Evolutionary conservation across 2,797 vertebrate genomes (phyloP).

Genomic region (Chelon labrosus): DNA sequence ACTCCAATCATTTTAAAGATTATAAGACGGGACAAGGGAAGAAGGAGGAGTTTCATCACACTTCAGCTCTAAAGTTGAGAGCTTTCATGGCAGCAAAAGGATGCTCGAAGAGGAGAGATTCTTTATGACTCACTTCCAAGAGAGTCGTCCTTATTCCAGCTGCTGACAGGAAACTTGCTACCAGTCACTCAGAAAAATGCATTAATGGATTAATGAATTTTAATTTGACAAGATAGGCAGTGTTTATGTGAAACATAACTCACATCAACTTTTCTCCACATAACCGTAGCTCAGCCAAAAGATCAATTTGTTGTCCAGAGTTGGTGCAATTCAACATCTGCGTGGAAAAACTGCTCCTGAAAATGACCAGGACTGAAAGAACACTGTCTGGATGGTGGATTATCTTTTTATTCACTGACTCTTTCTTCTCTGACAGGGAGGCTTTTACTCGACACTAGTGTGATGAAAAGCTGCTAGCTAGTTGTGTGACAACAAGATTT

Average conservation of each 20-base stretch:
- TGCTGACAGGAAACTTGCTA: slow-evolving; percentile 24
- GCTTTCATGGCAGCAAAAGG: slow-evolving; percentile 30
- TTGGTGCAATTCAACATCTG: slow-evolving; percentile 13
- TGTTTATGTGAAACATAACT: slow-evolving; percentile 25
- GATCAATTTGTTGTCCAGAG: slow-evolving; percentile 20
- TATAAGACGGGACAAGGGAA: slow-evolving; percentile 23
- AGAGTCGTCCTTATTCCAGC: slow-evolving; percentile 40
- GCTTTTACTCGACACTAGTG: slow-evolving; percentile 20
- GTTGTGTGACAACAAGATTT: slow-evolving; percentile 46
- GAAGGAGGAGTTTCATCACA: slow-evolving; percentile 13
- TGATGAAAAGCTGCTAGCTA: slow-evolving; percentile 23
- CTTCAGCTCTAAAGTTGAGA: slow-evolving; percentile 28
- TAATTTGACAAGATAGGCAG: slow-evolving; percentile 22
- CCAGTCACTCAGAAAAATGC: slow-evolving; percentile 22
- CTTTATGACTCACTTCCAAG: slow-evolving; percentile 36
- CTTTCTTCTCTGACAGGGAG: slow-evolving; percentile 25
- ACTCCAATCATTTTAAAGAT: slow-evolving; percentile 44
- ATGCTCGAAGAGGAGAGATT: neutral
- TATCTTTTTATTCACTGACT: neutral
- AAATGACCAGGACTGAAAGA: slow-evolving; percentile 14
- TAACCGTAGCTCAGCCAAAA: slow-evolving; percentile 19
- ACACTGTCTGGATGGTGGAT: slow-evolving; percentile 24
- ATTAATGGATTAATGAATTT: slow-evolving; percentile 30
- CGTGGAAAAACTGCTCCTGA: slow-evolving; percentile 1
- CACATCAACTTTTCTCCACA: slow-evolving; percentile 14